Percentiles rank a stretch among this genome's conserved stretches.
Conservation (phyloP, 2,797 vertebrate genomes). For the Tenualosa ilisha region DNA sequence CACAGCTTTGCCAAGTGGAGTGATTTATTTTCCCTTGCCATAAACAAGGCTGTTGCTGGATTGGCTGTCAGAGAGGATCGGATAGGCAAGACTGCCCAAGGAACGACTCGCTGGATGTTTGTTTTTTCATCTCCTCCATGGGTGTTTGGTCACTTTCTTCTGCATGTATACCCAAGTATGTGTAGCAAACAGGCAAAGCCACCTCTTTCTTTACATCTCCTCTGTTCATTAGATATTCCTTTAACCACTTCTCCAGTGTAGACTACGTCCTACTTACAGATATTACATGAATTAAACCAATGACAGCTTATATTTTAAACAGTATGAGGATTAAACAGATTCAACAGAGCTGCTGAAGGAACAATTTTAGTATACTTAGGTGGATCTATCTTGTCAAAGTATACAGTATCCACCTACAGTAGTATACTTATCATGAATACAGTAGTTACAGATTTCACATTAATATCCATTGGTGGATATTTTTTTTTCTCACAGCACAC, state of each 20-base stretch:
- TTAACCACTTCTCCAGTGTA: neutral
- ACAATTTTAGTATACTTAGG: constrained; percentile 40
- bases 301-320: no score
- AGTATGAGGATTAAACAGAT: constrained; percentile 20
- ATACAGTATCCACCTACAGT: no score
- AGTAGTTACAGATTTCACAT: neutral
- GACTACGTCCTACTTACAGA: neutral
- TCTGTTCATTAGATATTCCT: neutral
- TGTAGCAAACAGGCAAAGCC: neutral
- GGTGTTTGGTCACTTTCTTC: neutral
- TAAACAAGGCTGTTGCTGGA: constrained; percentile 19
- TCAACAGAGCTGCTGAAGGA: constrained; percentile 17
- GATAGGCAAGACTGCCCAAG: neutral
- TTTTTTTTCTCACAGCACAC: constrained; percentile 22
- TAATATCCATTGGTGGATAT: neutral
- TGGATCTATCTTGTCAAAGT: neutral
- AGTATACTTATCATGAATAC: neutral
- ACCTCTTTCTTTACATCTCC: neutral
- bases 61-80: neutral
- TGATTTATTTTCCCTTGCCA: constrained; percentile 4
- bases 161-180: neutral
- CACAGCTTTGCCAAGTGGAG: constrained; percentile 41
- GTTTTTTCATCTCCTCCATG: neutral
- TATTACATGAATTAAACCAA: neutral
- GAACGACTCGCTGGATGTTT: neutral